Evolutionary conservation across 2,113 vertebrate species (phyloP).

Genomic region (Stigmatopora argus): DNA sequence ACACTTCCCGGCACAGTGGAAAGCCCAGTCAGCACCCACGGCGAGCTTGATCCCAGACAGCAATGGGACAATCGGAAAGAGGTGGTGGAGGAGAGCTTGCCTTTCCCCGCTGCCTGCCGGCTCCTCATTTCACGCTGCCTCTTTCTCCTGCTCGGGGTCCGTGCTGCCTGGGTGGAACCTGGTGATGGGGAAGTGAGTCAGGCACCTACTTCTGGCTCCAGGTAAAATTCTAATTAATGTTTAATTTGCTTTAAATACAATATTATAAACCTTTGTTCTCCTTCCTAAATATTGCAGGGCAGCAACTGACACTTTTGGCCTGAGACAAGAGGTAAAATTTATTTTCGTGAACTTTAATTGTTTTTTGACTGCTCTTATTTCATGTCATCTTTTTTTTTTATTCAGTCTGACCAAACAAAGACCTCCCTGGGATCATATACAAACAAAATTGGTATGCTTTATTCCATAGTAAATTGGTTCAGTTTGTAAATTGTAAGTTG

Average conservation of each 20-base stretch:
- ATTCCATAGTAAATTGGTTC: neutral
- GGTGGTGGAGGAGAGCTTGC: constrained; percentile 58
- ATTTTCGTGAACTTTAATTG: neutral
- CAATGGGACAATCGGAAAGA: constrained; percentile 51
- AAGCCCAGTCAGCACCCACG: constrained; percentile 64
- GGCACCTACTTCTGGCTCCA: constrained; percentile 26
- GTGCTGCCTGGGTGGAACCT: constrained; percentile 69
- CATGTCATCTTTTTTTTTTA: constrained; percentile 10
- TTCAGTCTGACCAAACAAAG: constrained; percentile 64
- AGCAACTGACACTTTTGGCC: constrained; percentile 41
- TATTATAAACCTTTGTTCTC: neutral
- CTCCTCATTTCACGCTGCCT: constrained; percentile 72
- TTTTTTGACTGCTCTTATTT: neutral
- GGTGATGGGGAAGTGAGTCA: constrained; percentile 36
- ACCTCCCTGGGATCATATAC: constrained; percentile 53
- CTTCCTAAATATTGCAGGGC: constrained; percentile 41
- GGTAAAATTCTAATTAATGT: constrained; percentile 40
- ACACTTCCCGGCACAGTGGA: constrained; percentile 69
- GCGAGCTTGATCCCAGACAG: constrained; percentile 48
- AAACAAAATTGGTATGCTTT: constrained; percentile 62
- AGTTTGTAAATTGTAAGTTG: neutral
- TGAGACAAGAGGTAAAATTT: constrained; percentile 48
- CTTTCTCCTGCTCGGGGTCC: constrained; percentile 73
- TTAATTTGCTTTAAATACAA: neutral
- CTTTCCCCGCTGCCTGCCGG: constrained; percentile 70